A percentile compares a stretch with the other conserved stretches of the same genome.
These are phyloP conservation scores for Amphipoea oculea DNA, from an alignment of 2,888 invertebrate species.

Conservation along the genomic window DNA sequence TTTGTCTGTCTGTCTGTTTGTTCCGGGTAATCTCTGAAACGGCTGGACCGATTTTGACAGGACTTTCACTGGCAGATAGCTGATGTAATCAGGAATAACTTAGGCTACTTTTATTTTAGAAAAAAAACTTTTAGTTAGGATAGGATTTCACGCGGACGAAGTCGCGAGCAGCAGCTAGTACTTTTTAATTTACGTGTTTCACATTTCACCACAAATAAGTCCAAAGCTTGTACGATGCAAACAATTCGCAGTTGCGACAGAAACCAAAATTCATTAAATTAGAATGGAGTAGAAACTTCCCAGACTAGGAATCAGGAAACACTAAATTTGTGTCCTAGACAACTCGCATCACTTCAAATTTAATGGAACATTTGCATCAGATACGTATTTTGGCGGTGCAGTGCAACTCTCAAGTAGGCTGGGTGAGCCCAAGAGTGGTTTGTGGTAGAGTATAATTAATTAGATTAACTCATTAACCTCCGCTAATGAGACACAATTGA, in stretches of 20 bases:
- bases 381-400: neutral
- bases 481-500: too few relatives aligned
- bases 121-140: too few relatives aligned
- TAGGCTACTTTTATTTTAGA: too few relatives aligned
- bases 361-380: conserved; percentile 22
- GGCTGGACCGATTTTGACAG: too few relatives aligned
- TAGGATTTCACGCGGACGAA: too few relatives aligned
- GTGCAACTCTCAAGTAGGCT: neutral
- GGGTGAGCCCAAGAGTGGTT: neutral
- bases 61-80: too few relatives aligned
- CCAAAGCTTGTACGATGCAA: conserved; percentile 1
- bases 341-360: conserved; percentile 19
- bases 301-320: too few relatives aligned
- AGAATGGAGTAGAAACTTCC: conserved; percentile 3
- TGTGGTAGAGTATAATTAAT: neutral
- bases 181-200: neutral
- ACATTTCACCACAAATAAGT: conserved; percentile 6
- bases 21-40: too few relatives aligned
- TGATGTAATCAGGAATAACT: too few relatives aligned
- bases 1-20: too few relatives aligned
- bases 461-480: too few relatives aligned
- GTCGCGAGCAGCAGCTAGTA: too few relatives aligned
- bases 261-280: conserved; percentile 31
- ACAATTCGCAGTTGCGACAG: conserved; percentile 13
- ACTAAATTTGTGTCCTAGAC: neutral